Conservation (phyloP, 2,113 vertebrate species). For the Chaenocephalus aceratus region DNA sequence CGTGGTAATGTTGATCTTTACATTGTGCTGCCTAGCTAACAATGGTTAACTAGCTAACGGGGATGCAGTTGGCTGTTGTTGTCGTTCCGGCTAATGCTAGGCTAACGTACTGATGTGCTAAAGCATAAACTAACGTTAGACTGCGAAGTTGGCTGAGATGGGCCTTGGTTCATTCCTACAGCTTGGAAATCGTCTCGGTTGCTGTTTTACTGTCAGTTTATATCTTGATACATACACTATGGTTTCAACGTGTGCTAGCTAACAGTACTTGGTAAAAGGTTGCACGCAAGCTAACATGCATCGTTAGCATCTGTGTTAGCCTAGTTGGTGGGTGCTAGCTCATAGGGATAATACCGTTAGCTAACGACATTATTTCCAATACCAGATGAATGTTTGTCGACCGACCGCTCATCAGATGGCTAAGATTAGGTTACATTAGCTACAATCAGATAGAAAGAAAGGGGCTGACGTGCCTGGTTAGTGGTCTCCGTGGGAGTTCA, state of each 20-base stretch:
- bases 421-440: background rate
- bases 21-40: background rate
- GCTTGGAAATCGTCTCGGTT: background rate
- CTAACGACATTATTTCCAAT: background rate
- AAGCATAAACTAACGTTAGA: conserved; percentile 5
- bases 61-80: conserved; percentile 46
- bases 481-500: background rate
- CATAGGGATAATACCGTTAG: too few species aligned
- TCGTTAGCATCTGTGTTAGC: background rate
- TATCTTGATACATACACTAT: accelerated
- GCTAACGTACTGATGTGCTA: conserved; percentile 46
- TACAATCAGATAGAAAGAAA: background rate
- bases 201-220: accelerated
- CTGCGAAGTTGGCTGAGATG: conserved; percentile 8
- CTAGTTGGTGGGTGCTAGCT: conserved; percentile 2
- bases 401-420: accelerated
- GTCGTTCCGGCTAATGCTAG: conserved; percentile 59
- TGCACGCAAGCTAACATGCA: conserved; percentile 4
- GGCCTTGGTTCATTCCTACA: conserved; percentile 31
- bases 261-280: background rate
- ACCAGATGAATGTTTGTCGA: background rate
- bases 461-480: background rate
- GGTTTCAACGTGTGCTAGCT: accelerated
- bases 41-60: background rate
- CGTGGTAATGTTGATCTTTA: background rate